A percentile compares a stretch with the other conserved stretches of the same genome.
Evolutionary conservation across 2,888 invertebrate genomes (phyloP).

Genomic region (Sminthurinus aureus): DNA sequence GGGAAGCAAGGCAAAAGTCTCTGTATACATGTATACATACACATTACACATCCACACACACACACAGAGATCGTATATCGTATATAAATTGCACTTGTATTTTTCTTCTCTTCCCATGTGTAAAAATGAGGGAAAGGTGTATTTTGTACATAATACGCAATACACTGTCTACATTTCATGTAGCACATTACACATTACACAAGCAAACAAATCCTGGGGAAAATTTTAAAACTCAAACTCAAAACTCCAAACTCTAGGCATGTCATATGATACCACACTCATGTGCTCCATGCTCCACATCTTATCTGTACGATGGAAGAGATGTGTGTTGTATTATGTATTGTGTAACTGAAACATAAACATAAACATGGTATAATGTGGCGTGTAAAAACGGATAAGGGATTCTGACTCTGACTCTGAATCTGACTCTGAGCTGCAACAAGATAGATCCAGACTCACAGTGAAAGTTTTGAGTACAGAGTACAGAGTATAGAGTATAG

Average conservation of each 20-base stretch:
- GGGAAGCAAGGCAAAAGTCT: background rate
- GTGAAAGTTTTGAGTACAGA: background rate
- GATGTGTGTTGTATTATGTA: too few relatives aligned
- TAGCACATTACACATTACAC: too few relatives aligned
- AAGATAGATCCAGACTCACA: background rate
- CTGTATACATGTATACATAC: background rate
- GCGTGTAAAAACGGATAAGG: too few relatives aligned
- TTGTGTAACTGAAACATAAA: too few relatives aligned
- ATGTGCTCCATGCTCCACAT: too few relatives aligned
- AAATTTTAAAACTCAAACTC: background rate
- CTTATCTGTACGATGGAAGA: too few relatives aligned
- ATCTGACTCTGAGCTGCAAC: too few relatives aligned
- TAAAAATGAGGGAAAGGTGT: background rate
- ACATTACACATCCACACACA: background rate
- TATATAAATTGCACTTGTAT: background rate
- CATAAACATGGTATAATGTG: too few relatives aligned
- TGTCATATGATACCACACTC: background rate
- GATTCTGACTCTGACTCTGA: too few relatives aligned
- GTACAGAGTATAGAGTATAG: background rate
- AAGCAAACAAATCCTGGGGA: conserved; percentile 12
- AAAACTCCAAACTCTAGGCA: background rate
- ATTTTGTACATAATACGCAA: background rate
- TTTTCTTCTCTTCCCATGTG: background rate
- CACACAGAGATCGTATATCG: background rate
- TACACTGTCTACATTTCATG: too few relatives aligned